Conservation (phyloP, 53 echinoderm and acorn worm species). For the Holothuria scabra region DNA sequence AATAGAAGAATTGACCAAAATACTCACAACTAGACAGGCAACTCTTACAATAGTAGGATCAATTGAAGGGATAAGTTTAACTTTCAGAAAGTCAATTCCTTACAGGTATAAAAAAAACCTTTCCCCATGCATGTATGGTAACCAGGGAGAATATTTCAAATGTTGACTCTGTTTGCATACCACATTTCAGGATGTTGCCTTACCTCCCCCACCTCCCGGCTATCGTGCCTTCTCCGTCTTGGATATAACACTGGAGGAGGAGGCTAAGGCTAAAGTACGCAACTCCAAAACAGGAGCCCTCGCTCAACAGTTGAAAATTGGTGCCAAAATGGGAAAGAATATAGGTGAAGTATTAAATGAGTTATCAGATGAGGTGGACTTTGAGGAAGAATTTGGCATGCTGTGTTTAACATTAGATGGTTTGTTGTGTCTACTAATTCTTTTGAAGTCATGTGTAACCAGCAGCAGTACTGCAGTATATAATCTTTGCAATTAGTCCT, state of each 20-base stretch:
- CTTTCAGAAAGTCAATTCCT: no score
- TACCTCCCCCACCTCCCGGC: constrained; percentile 81
- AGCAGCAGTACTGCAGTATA: no score
- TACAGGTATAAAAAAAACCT: no score
- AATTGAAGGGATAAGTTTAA: no score
- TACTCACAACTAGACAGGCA: no score
- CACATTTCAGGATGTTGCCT: constrained; percentile 70
- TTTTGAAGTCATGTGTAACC: background rate
- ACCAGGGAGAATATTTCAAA: no score
- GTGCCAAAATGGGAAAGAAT: constrained; percentile 95
- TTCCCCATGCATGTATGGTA: no score
- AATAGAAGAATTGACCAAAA: no score
- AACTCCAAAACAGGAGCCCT: constrained; percentile 93
- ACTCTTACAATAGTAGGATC: no score
- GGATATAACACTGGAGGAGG: constrained; percentile 88
- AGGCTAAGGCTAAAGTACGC: constrained; percentile 76
- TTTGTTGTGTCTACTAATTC: constrained; percentile 35
- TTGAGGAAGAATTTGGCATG: constrained; percentile 27
- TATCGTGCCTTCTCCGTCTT: constrained; percentile 95
- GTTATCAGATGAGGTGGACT: background rate
- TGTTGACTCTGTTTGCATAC: background rate
- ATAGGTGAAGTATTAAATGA: constrained; percentile 76
- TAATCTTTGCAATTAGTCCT: no score
- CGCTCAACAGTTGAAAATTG: constrained; percentile 84
- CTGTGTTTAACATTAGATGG: constrained; percentile 38